A percentile compares a stretch with the other conserved stretches of the same genome.
These are phyloP conservation scores for Micronycteris hirsuta DNA, from an alignment of 2,113 vertebrate species.

Conservation along the genomic window DNA sequence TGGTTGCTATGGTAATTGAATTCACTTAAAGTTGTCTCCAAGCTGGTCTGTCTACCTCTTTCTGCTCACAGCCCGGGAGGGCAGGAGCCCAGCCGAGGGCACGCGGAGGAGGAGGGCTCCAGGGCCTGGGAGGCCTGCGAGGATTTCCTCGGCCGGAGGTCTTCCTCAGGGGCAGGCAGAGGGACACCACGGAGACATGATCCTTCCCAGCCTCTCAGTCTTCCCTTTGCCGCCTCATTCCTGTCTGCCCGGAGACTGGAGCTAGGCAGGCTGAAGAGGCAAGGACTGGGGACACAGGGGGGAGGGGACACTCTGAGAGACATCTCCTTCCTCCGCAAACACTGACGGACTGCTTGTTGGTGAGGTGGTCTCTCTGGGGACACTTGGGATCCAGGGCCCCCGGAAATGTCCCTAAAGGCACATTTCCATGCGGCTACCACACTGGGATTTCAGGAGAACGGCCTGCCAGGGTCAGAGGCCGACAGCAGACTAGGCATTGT, in stretches of 20 bases:
- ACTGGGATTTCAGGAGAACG: not conserved
- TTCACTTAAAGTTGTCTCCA: conserved; percentile 66
- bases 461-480: not conserved
- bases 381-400: not conserved
- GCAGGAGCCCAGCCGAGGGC: not conserved
- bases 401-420: not conserved
- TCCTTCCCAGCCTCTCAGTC: not conserved
- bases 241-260: not conserved
- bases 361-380: not conserved
- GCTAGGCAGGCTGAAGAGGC: not conserved
- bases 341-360: not conserved
- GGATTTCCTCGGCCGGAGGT: not conserved
- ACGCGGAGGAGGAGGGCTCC: not conserved
- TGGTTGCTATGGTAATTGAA: conserved; percentile 73
- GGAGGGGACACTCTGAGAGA: not conserved
- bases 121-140: not conserved
- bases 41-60: conserved; percentile 59
- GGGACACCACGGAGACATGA: not conserved
- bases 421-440: not conserved
- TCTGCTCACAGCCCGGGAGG: conserved; percentile 33
- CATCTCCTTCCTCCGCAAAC: not conserved
- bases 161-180: not conserved
- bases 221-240: not conserved
- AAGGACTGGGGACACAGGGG: not conserved
- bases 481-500: not conserved